These are phyloP conservation scores for Morus bassanus DNA, from an alignment of 2,797 vertebrate genomes.

Conservation along the genomic window DNA sequence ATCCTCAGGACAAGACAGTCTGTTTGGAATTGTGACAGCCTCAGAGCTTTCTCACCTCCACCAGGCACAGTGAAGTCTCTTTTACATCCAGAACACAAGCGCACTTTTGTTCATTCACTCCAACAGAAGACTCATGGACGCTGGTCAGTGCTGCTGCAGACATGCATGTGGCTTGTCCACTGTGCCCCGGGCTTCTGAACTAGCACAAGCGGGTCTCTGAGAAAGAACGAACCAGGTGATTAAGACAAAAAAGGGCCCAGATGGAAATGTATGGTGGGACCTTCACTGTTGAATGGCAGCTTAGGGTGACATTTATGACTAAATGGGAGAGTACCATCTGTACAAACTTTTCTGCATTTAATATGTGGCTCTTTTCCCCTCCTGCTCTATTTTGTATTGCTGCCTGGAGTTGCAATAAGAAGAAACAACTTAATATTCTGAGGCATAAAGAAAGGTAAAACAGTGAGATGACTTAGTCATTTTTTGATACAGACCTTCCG, in stretches of 20 bases:
- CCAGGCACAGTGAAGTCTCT: not conserved
- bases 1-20: not conserved
- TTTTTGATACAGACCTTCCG: not conserved
- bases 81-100: not conserved
- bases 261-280: not conserved
- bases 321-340: not conserved
- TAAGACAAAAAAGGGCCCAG: not conserved
- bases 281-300: not conserved
- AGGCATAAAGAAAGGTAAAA: not conserved
- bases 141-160: not conserved
- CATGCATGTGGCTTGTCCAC: fast-evolving
- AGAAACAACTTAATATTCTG: not conserved
- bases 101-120: fast-evolving
- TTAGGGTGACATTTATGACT: not conserved
- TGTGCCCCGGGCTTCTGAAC: not conserved
- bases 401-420: not conserved
- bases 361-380: not conserved
- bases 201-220: not conserved
- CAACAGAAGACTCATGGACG: fast-evolving
- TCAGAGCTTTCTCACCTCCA: not conserved
- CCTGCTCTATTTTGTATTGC: not conserved
- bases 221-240: not conserved
- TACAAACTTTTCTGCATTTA: not conserved
- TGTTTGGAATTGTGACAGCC: not conserved
- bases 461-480: not conserved